Evolutionary conservation across 2,888 invertebrate species (phyloP), one percentile per base, ranked within the genome.

Genomic region (Branchellion lobata): DNA sequence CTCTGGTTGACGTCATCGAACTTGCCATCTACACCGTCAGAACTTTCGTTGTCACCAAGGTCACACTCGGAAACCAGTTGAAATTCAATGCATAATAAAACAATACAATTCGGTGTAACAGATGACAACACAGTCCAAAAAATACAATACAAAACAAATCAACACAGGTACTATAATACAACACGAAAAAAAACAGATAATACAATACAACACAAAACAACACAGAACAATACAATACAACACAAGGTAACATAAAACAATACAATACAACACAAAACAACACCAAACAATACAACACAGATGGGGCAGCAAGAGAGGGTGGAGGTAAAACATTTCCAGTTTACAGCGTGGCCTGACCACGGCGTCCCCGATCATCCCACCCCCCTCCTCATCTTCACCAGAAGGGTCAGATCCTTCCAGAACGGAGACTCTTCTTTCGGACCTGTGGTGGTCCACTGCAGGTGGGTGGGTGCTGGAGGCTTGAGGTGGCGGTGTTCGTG

Each of bases 261-360:
- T n/a, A n/a, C n/a, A n/a, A n/a, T n/a, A n/a, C n/a, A n/a, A n/a
- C n/a, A n/a, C n/a, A n/a, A n/a, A n/a, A n/a, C n/a, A n/a, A n/a
- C n/a, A n/a, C n/a, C n/a, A n/a, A n/a, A n/a, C n/a, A n/a, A n/a
- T n/a, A n/a, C n/a, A n/a, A n/a, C n/a, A 33, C 84, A 86, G 87
- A 86, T 85, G 83, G 86, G 87, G 34, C 85, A 84, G 71, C 85
- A 85, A 34, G 87, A 87, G 86, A 92, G 94, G 33, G 91, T 98
- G 0, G 98, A 99, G 88, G 92, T 99, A 78, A 94, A 96, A 85
- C 99, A 99, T 87, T 90, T 98, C 84, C 99, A 99, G 89, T 99
- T 98, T 87, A 99, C 98, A 0, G 98, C 98, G 2, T 99, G 99
- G 99, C 98, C 99, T 0, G 99, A 99, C 89, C 99, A 99, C 86